Evolutionary conservation across 2,113 vertebrate species (phyloP), one percentile per base, ranked within the genome.

Genomic region (Melanerpes aurifrons): DNA sequence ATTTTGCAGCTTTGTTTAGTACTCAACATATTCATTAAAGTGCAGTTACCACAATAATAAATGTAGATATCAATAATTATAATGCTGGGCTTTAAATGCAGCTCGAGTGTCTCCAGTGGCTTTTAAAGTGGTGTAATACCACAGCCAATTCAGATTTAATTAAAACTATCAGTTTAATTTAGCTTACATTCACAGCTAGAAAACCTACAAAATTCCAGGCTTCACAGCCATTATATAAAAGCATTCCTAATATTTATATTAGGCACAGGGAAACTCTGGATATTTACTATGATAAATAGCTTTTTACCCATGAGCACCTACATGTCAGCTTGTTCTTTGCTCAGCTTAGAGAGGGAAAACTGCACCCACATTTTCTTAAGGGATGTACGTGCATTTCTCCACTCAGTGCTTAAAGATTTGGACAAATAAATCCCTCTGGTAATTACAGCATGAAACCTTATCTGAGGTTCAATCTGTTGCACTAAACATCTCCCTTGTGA

Each of bases 91-190:
- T 98, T 96, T 97, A 98, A 97, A 95, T 94, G 94, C 85, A 98
- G 97, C n/a, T 43, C 76, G 79, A 87, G 80, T 53, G 80, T 97
- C 97, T 97, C 96, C 67, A 85, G 96, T 91, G 97, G 96, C 96
- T 95, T 97, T 97, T 98, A 96, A 97, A 97, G 96, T 71, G 64
- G 90, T 96, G 40, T 89, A 96, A 97, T 96, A 97, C 81, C 97
- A 96, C 90, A 96, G 95, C 87, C 97, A 96, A 97, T 97, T 96
- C 96, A 97, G 97, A 97, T 96, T 96, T 98, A 98, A 98, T 98
- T 97, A 98, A 97, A 98, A 97, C 94, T 97, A 97, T 96, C 92
- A 86, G 89, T 97, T 97, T 97, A 96, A 98, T 98, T 98, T 97
- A 96, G 87, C 92, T 97, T 95, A 95, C 95, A 87, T 93, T 97